Base-by-base conservation (phyloP, 37 sponge, comb jelly and placozoan species). In the Beroe forskalii region DNA sequence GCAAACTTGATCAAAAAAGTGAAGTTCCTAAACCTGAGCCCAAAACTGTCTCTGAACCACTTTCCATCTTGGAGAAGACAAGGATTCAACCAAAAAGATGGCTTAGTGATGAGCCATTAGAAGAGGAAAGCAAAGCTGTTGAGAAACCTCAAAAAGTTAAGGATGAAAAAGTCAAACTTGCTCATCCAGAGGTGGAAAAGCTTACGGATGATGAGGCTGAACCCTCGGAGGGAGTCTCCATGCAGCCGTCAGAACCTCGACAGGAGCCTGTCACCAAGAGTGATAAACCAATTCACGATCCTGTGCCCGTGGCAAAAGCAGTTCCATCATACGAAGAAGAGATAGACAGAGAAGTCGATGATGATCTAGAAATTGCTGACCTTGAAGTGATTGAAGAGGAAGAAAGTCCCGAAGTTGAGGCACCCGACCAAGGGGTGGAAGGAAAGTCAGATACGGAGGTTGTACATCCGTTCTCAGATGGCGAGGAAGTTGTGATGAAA, bases 401-500 rank as follows among this genome's bases (percentile, higher is more conserved):
- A 1, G 36, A 69, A 2, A 19, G 37, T 36, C 37, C 9, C 4
- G 36, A 36, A 69, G 72, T 42, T 42, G 55, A 24, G n/a, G 55
- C 44, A 1, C 27, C 40, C 12, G 14, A 55, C 60, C 9, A 55
- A 55, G 60, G 17, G 60, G 60, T 19, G 60, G 60, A 55, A 20
- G 60, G n/a, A n/a, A 64, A 23, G 66, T 64, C 31, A 64, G 66
- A 64, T 27, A 23, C 25, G 9, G 86, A 80, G 28, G 66, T 20
- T 27, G 17, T 64, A 3, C 44, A 80, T 3, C 86, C 86, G 6
- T 80, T 80, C 24, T 44, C 86, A 23, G 55, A 80, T 12, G 25
- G 30, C 4, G 86, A 80, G 27, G 86, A 80, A 25, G 86, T 80
- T 39, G 86, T 80, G 1, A 80, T 80, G 86, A 80, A 80, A 44